Evolutionary conservation across 2,797 vertebrate species (phyloP), one percentile per base, ranked within the genome.

Genomic region (Cossypha dichroa): DNA sequence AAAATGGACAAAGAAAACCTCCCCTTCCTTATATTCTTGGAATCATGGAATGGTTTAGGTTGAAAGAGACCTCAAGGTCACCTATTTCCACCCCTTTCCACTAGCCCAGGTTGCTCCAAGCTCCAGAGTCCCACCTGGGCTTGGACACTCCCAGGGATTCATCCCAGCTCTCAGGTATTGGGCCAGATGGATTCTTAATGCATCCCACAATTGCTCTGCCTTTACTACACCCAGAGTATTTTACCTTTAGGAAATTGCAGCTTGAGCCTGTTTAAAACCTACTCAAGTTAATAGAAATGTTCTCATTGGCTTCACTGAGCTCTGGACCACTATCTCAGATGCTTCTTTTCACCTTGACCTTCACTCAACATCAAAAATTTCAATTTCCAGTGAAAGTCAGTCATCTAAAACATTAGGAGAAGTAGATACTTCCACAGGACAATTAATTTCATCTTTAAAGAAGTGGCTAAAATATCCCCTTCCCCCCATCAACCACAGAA

Each of bases 281-380:
- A 26, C 90, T 94, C 21, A 55, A 94, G 33, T 86, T 88, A 92
- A 92, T 75, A 74, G 92, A 91, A 88, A 91, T 82, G 51, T n/a
- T 88, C 70, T 74, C 64, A 63, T 52, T 26, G 59, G 40, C 78
- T 83, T 48, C 55, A 7, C 54, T 1, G 8, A 74, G 86, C 70
- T 91, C 89, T 63, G 64, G 74, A 16, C 58, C 56, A 9, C 77
- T 55, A 79, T 22, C 3, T 38, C 8, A 0, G 72, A 83, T 74
- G 87, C 1, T 9, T 45, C 28, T 88, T 93, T 89, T 94, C 91
- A 94, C 91, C 93, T 94, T 96, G 85, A 91, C 85, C 64, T 95
- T 92, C 87, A 87, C 26, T 62, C 52, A 63, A 16, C 2, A 0
- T 40, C 68, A 76, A 96, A 90, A 93, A 83, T 43, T 41, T 4